Evolutionary conservation across 2,888 invertebrate genomes (phyloP), one percentile per base, ranked within the genome.

Genomic region (Patella caerulea): DNA sequence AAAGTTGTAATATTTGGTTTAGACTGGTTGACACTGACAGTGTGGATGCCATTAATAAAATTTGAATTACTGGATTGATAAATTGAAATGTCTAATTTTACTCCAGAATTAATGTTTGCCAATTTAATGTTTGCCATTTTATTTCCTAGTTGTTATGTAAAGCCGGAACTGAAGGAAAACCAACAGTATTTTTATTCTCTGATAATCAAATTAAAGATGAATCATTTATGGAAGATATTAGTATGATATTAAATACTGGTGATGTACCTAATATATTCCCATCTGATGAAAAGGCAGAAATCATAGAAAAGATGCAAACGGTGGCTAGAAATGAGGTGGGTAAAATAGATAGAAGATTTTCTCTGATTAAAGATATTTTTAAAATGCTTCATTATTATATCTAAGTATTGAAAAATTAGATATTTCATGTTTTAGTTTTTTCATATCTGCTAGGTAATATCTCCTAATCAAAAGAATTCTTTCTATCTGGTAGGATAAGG

Each of bases 181-280:
- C 87, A 7, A 91, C 90, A 7, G 91, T 91, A 65, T 92, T 92
- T 86, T 85, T 92, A 81, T 92, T 92, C 85, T 88, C 90, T 45
- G 92, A 92, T 86, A 92, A 90, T 74, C 92, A 92, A 84, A 92
- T 92, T 77, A 92, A 92, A 81, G 89, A 90, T 81, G 92, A 92
- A 80, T 88, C 89, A 3, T 92, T 92, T 82, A 92, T 92, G 90
- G 92, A 92, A 83, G 92, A 92, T 83, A 91, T 92, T 75, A 91
- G 91, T 82, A 92, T 92, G 91, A 91, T 92, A 76, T 87, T 92
- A 17, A 92, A 92, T 85, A 91, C 92, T 9, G 92, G 92, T 4
- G 92, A 92, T 81, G 91, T 92, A 19, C 92, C 92, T n/a, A 92
- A 92, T 81, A 84, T 92, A 70, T 92, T 91, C 83, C 89, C 91